Evolutionary conservation across 2,888 invertebrate species (phyloP).

Genomic region (Temnothorax unifasciatus): DNA sequence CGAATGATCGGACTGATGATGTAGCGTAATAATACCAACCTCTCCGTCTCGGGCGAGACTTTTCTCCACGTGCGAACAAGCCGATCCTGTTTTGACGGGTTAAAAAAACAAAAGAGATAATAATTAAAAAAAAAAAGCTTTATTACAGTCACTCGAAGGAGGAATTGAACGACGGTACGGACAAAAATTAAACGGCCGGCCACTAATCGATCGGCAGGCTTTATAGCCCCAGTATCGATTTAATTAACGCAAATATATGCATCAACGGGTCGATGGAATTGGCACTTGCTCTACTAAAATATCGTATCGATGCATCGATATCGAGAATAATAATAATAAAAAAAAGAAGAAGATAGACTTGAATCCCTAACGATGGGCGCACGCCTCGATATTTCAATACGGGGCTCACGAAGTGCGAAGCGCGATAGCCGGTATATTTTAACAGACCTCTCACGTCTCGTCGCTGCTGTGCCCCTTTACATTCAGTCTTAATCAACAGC

Average conservation of each 20-base stretch:
- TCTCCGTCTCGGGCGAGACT: conserved; percentile 6
- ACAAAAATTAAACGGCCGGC: background rate
- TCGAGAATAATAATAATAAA: background rate
- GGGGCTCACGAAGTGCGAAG: background rate
- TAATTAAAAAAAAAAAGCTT: conserved; percentile 11
- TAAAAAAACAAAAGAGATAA: conserved; percentile 15
- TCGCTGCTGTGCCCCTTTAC: conserved; percentile 14
- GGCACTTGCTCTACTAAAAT: conserved; percentile 30
- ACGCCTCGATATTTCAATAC: conserved; percentile 21
- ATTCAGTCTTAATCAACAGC: conserved; percentile 40
- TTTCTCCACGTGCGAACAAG: conserved; percentile 27
- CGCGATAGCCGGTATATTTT: background rate
- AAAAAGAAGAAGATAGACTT: background rate
- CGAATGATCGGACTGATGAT: conserved; percentile 24
- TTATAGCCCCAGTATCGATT: background rate
- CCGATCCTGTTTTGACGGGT: conserved; percentile 1
- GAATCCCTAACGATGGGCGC: background rate
- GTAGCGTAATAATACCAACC: conserved; percentile 14
- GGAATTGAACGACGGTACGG: background rate
- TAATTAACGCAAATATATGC: conserved; percentile 18
- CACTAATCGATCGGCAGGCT: background rate
- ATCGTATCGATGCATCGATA: background rate
- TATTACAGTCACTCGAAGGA: background rate
- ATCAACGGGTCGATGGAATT: background rate
- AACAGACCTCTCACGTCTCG: conserved; percentile 16